These are phyloP conservation scores for Leptopilina myrica DNA, from an alignment of 2,888 invertebrate genomes.

Conservation along the genomic window DNA sequence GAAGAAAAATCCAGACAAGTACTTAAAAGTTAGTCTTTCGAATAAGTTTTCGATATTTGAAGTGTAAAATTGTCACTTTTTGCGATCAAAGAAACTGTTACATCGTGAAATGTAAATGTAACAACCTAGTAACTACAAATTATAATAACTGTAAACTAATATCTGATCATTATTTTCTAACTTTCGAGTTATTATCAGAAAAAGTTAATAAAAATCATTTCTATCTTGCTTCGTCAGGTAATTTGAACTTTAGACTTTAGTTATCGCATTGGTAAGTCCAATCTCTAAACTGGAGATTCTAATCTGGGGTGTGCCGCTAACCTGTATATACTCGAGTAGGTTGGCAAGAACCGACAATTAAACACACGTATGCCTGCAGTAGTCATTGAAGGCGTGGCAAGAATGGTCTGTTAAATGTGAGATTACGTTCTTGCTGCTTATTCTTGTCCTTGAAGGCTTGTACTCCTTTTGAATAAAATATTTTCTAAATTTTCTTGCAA, in stretches of 20 bases:
- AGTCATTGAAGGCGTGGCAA: constrained; percentile 52
- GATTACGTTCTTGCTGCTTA: constrained; percentile 49
- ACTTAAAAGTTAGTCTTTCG: constrained; percentile 24
- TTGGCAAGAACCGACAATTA: constrained; percentile 56
- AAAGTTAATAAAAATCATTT: constrained; percentile 13
- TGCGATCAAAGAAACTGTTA: not conserved
- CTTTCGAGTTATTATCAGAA: not conserved
- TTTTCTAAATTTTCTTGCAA: not conserved
- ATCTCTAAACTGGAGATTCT: constrained; percentile 39
- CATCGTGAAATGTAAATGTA: no score
- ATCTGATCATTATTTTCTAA: not conserved
- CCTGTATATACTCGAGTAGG: constrained; percentile 37
- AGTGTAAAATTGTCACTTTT: constrained; percentile 16
- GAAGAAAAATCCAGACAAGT: constrained; percentile 28
- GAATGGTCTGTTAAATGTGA: constrained; percentile 54
- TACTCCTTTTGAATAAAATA: not conserved
- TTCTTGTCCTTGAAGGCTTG: constrained; percentile 16
- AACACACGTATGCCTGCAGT: constrained; percentile 54
- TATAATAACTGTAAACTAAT: constrained; percentile 9
- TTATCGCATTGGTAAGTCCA: constrained; percentile 41
- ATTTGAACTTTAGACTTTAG: constrained; percentile 26
- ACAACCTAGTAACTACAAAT: no score
- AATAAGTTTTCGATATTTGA: not conserved
- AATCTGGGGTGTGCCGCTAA: constrained; percentile 41
- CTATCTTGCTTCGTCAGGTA: not conserved